Evolutionary conservation across 2,888 invertebrate genomes (phyloP), one percentile per base, ranked within the genome.

Genomic region (Anodontia alba): DNA sequence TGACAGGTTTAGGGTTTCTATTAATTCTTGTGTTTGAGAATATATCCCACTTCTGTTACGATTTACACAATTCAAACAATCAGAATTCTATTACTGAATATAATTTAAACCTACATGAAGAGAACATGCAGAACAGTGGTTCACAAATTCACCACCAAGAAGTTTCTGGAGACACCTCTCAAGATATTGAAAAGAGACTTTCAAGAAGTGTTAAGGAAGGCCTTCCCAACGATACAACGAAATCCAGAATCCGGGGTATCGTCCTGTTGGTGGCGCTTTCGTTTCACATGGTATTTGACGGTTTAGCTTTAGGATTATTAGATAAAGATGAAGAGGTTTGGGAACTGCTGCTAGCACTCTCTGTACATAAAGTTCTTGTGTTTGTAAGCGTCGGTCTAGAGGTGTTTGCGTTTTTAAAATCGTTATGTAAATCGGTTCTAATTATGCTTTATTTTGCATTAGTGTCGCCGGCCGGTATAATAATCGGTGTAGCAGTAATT

Each of bases 211-310:
- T 20, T 17, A 17, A 7, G 12, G 33, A 33, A 62, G 17, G 23
- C 17, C 62, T 33, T 12, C 3, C 62, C 26, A 33, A 33, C 31
- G 23, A 33, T 29, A 1, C 31, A 20, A 3, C 31, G 1, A 62
- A 23, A 33, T 62, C 70, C 10, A 80, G 74, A 42, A 49, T 87
- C n/a, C 90, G 95, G 12, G 94, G 95, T 0, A 76, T 95, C 8
- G 88, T 96, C 23, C 93, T 96, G 8, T 91, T 96, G 1, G 83
- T 94, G 15, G 95, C 96, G 8, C 91, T 96, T 0, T 96, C 95
- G 0, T 88, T 96, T 1, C 96, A 96, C 89, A 95, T 96, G 15
- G 89, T 95, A 10, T 96, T 96, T 88, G 96, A 96, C 89, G 96
- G 96, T 1, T 89, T 96, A 57, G 95, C 95, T 10, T 90, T 96